Evolutionary conservation across 2,113 vertebrate genomes (phyloP).

Genomic region (Tragelaphus strepsiceros): DNA sequence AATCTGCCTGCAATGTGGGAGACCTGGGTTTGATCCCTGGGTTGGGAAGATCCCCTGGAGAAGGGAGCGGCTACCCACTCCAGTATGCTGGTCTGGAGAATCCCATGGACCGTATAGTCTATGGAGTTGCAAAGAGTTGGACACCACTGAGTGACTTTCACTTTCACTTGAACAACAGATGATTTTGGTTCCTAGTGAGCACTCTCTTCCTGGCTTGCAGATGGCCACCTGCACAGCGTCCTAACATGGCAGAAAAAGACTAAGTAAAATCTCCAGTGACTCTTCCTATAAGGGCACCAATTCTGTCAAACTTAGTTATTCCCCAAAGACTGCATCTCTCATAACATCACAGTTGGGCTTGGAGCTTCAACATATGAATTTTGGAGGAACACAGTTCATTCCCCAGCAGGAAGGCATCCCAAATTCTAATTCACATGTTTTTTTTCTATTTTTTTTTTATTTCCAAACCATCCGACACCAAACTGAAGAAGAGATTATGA

Average conservation of each 20-base stretch:
- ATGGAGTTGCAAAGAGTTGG: background rate
- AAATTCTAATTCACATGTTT: background rate
- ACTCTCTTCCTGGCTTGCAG: background rate
- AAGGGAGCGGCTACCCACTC: background rate
- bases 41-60: background rate
- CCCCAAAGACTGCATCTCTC: background rate
- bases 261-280: background rate
- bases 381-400: background rate
- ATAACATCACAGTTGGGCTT: background rate
- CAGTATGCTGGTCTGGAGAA: background rate
- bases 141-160: background rate
- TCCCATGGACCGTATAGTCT: background rate
- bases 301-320: background rate
- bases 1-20: background rate
- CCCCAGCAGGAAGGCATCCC: background rate
- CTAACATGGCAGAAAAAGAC: background rate
- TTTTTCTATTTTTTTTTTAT: background rate
- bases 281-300: background rate
- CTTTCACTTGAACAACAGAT: background rate
- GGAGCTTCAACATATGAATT: background rate
- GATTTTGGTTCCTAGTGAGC: background rate
- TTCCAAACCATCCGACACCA: background rate
- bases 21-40: background rate
- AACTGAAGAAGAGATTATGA: background rate
- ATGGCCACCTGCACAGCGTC: background rate